Evolutionary conservation across 2,113 vertebrate genomes (phyloP).

Genomic region (Aegotheles bennettii): DNA sequence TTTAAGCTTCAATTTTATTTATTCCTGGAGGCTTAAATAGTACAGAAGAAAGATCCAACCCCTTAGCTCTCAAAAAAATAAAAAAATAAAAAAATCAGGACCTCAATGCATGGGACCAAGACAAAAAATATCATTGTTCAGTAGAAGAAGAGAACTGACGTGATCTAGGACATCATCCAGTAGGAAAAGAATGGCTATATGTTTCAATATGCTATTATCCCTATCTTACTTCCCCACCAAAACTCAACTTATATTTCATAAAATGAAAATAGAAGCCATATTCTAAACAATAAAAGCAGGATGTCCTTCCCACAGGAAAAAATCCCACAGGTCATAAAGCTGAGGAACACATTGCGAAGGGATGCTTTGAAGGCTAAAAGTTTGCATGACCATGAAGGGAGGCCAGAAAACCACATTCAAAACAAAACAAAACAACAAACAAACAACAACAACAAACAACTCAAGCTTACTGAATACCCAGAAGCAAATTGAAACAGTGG

Average conservation of each 20-base stretch:
- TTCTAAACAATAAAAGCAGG: not conserved
- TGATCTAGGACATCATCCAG: not conserved
- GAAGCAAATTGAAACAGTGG: not conserved
- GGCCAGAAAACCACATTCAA: not conserved
- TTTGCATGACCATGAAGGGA: not conserved
- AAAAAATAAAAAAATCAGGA: not conserved
- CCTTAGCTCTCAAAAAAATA: not conserved
- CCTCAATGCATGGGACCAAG: rapidly evolving
- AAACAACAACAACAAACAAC: not conserved
- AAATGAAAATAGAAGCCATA: not conserved
- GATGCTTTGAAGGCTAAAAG: not conserved
- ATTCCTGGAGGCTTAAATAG: not conserved
- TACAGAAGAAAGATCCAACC: not conserved
- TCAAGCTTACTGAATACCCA: not conserved
- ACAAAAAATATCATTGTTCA: not conserved
- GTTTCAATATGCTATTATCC: not conserved
- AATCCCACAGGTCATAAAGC: not conserved
- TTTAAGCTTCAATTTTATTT: not conserved
- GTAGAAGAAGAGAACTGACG: not conserved
- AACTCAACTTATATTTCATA: not conserved
- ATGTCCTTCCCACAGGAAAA: not conserved
- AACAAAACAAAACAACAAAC: not conserved
- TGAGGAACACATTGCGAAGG: not conserved
- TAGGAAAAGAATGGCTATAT: not conserved
- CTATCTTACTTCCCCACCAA: not conserved